These are phyloP conservation scores for Agelastica alni DNA, from an alignment of 2,888 invertebrate genomes.

Conservation along the genomic window DNA sequence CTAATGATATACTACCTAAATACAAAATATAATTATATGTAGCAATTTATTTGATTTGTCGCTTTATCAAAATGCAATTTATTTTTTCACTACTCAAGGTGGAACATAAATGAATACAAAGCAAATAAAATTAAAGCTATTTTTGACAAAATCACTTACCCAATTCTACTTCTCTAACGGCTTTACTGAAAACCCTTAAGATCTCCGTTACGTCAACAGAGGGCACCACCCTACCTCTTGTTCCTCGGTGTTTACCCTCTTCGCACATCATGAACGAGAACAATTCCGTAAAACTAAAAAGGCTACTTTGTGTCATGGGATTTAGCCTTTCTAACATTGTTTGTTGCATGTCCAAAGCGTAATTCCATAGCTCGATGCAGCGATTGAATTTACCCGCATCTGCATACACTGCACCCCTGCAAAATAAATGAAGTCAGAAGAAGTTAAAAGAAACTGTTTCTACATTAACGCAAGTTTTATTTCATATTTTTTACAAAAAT, in stretches of 20 bases:
- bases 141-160: no score
- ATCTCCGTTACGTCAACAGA: slow-evolving; percentile 83
- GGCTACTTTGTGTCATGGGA: slow-evolving; percentile 92
- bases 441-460: no score
- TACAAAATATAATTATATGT: no score
- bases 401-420: slow-evolving; percentile 70
- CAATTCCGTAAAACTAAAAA: slow-evolving; percentile 93
- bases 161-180: slow-evolving; percentile 74
- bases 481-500: no score
- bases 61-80: no score
- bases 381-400: slow-evolving; percentile 89
- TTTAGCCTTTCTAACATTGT: slow-evolving; percentile 89
- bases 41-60: neutral
- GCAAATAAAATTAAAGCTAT: no score
- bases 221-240: slow-evolving; percentile 62
- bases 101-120: no score
- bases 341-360: slow-evolving; percentile 96
- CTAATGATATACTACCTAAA: slow-evolving; percentile 59
- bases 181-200: slow-evolving; percentile 79
- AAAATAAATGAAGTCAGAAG: neutral
- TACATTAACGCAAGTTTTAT: no score
- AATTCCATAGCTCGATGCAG: slow-evolving; percentile 95
- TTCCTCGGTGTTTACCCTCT: slow-evolving; percentile 65
- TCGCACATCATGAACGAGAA: slow-evolving; percentile 94
- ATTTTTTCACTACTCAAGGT: no score